A percentile compares a stretch with the other conserved stretches of the same genome.
Evolutionary conservation across 2,797 vertebrate genomes (phyloP).

Genomic region (Tragopan temminckii): DNA sequence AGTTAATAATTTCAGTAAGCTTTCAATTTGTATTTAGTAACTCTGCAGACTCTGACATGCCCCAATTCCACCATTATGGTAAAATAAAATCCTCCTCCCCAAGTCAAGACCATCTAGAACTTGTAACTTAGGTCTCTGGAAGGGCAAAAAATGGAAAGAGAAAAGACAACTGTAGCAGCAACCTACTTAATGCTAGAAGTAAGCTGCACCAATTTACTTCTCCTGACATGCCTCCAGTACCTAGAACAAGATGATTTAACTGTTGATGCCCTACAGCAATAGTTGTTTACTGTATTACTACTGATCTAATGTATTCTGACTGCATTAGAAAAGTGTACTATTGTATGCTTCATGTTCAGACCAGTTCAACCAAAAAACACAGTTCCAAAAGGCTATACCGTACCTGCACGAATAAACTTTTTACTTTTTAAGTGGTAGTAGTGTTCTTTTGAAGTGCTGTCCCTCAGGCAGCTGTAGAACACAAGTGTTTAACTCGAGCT

Average conservation of each 20-base stretch:
- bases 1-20: not conserved
- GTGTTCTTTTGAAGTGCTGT: conserved; percentile 76
- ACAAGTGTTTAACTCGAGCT: conserved; percentile 70
- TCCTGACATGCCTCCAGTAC: not conserved
- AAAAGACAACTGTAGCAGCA: not conserved
- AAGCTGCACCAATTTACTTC: not conserved
- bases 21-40: not conserved
- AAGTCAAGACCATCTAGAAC: not conserved
- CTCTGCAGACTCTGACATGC: not conserved
- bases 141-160: not conserved
- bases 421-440: conserved; percentile 66
- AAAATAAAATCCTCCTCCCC: not conserved
- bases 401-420: conserved; percentile 72
- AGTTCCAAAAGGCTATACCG: conserved; percentile 42
- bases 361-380: conserved; percentile 33
- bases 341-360: not conserved
- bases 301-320: conserved; percentile 1
- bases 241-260: not conserved
- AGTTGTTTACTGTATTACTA: not conserved
- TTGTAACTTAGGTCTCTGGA: not conserved
- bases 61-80: not conserved
- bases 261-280: not conserved
- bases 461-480: conserved; percentile 73
- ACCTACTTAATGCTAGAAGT: not conserved
- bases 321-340: not conserved